Percentiles rank a stretch among this genome's conserved stretches.
These are phyloP conservation scores for Xerus rutilus DNA, from an alignment of 2,797 vertebrate species.

Conservation along the genomic window DNA sequence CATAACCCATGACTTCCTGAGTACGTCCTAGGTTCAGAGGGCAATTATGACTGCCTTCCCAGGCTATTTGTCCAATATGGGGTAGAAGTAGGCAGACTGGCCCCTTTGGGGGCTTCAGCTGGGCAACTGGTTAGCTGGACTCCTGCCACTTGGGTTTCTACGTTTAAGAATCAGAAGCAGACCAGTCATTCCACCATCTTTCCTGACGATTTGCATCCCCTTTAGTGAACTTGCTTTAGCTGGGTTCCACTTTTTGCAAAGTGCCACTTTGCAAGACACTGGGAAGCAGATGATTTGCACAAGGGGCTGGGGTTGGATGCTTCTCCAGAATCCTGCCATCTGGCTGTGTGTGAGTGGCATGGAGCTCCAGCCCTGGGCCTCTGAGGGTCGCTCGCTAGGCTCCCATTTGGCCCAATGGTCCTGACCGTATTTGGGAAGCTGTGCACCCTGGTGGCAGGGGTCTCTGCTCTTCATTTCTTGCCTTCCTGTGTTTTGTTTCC, in stretches of 20 bases:
- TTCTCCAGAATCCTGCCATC: not conserved
- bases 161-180: not conserved
- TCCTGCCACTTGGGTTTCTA: not conserved
- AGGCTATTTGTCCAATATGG: not conserved
- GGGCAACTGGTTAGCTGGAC: not conserved
- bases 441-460: not conserved
- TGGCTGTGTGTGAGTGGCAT: fast-evolving
- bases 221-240: not conserved
- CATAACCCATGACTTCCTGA: not conserved
- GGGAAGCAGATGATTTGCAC: fast-evolving
- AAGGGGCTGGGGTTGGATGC: fast-evolving
- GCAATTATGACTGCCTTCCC: not conserved
- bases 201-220: not conserved
- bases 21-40: not conserved
- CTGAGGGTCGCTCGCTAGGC: not conserved
- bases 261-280: not conserved
- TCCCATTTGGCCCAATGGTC: fast-evolving
- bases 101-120: not conserved
- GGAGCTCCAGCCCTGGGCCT: too few species aligned
- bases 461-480: not conserved
- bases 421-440: not conserved
- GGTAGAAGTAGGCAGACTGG: not conserved
- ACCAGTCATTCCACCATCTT: not conserved
- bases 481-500: not conserved
- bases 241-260: not conserved